These are phyloP conservation scores for Leptodactylus fuscus DNA, from an alignment of 2,113 vertebrate genomes.

Conservation along the genomic window DNA sequence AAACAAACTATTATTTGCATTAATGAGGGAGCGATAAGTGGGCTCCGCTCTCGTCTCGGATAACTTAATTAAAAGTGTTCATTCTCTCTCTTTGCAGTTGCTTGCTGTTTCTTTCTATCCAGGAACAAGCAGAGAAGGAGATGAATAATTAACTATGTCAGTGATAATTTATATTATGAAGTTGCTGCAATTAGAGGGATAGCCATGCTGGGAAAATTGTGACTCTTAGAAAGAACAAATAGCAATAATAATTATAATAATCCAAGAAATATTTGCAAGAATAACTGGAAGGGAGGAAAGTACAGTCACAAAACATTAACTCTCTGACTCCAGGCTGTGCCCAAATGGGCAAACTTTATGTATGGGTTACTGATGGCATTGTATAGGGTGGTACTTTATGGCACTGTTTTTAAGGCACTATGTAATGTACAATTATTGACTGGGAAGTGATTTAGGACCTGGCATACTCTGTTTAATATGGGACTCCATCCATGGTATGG, in stretches of 20 bases:
- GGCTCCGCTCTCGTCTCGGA: background rate
- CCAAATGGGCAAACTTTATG: background rate
- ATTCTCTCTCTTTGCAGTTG: background rate
- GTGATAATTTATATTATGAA: constrained; percentile 50
- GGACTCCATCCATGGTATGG: no score
- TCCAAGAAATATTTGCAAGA: constrained; percentile 29
- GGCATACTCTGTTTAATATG: no score
- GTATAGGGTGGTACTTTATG: background rate
- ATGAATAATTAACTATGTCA: constrained; percentile 44
- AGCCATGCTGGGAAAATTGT: constrained; percentile 50
- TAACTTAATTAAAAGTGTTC: constrained; percentile 25
- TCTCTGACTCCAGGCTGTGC: background rate
- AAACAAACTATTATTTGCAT: constrained; percentile 33
- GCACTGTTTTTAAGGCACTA: background rate
- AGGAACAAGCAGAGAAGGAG: constrained; percentile 2
- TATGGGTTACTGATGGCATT: background rate
- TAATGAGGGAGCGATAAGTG: background rate
- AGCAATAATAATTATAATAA: constrained; percentile 35
- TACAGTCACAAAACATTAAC: background rate
- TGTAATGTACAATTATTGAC: no score
- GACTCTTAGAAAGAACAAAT: constrained; percentile 32
- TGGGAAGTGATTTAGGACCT: no score
- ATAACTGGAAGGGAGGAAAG: background rate
- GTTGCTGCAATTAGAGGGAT: constrained; percentile 39
- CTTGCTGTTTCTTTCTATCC: constrained; percentile 17